These are phyloP conservation scores for rabbit (Oryctolagus cuniculus) DNA, from an alignment of 2,113 vertebrate genomes.

Conservation along the genomic window DNA sequence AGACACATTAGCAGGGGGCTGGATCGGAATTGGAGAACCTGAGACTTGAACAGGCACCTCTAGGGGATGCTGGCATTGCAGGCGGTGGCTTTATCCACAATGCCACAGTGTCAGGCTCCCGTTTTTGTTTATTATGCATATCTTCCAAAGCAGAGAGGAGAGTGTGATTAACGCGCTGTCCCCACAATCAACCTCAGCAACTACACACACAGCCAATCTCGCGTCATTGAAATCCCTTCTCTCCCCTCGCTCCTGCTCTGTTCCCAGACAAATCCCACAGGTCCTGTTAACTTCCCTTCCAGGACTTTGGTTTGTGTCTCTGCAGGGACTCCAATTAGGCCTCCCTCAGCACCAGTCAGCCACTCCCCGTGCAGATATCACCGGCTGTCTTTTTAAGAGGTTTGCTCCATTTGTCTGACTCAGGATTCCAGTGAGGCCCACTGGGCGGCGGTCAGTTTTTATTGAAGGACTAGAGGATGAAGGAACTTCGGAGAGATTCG, in stretches of 20 bases:
- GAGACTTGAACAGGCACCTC: too few species aligned
- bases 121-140: constrained; percentile 6
- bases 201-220: neutral
- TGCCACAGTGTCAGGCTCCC: too few species aligned
- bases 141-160: neutral
- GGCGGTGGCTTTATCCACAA: too few species aligned
- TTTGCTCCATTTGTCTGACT: neutral
- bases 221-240: neutral
- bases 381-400: neutral
- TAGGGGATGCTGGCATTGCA: too few species aligned
- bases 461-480: neutral
- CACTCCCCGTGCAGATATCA: neutral
- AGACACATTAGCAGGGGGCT: too few species aligned
- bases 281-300: neutral
- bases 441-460: neutral
- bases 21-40: too few species aligned
- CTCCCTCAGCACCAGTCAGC: neutral
- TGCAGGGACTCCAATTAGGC: neutral
- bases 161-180: neutral
- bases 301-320: neutral
- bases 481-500: neutral
- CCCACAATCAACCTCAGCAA: neutral
- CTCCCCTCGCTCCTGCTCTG: neutral
- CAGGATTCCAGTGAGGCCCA: neutral
- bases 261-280: neutral